Percentiles rank a stretch among this genome's conserved stretches.
Conservation (phyloP, 2,888 invertebrate genomes). For the Papilio demoleus region DNA sequence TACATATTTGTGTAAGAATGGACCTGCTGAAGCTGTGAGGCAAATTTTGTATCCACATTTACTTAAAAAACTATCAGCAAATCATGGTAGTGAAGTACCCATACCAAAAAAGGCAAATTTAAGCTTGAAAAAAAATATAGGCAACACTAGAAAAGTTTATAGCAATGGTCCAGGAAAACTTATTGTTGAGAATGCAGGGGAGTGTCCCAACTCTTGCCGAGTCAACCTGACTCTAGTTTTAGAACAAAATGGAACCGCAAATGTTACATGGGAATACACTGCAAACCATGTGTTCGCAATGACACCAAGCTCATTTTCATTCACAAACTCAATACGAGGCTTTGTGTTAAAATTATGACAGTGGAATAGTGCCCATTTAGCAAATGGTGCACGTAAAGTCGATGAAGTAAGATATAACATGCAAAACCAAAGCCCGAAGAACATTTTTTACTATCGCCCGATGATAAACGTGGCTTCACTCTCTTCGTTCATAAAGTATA, state of each 20-base stretch:
- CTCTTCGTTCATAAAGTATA: conserved; percentile 74
- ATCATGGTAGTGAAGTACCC: conserved; percentile 60
- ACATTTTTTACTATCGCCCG: conserved; percentile 70
- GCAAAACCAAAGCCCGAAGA: conserved; percentile 77
- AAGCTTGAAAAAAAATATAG: conserved; percentile 83
- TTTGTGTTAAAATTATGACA: conserved; percentile 94
- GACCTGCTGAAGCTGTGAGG: conserved; percentile 81
- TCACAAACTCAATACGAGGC: conserved; percentile 85
- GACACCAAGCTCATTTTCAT: conserved; percentile 87
- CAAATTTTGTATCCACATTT: conserved; percentile 65
- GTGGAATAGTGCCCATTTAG: conserved; percentile 85
- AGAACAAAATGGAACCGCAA: conserved; percentile 79
- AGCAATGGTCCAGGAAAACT: conserved; percentile 85
- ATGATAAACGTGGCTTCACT: conserved; percentile 70
- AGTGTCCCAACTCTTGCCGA: conserved; percentile 87
- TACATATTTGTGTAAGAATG: conserved; percentile 84
- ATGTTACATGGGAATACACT: conserved; percentile 85
- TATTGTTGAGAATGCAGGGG: conserved; percentile 88
- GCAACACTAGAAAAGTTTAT: conserved; percentile 82
- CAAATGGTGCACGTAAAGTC: conserved; percentile 77
- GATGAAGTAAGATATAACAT: conserved; percentile 73
- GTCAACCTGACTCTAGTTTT: conserved; percentile 84
- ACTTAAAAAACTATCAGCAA: conserved; percentile 61
- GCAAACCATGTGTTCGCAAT: conserved; percentile 87
- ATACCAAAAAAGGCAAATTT: conserved; percentile 77